Evolutionary conservation across 1,140 invertebrate species (phyloP), one percentile per base, ranked within the genome.

Genomic region (Listronotus bonariensis): DNA sequence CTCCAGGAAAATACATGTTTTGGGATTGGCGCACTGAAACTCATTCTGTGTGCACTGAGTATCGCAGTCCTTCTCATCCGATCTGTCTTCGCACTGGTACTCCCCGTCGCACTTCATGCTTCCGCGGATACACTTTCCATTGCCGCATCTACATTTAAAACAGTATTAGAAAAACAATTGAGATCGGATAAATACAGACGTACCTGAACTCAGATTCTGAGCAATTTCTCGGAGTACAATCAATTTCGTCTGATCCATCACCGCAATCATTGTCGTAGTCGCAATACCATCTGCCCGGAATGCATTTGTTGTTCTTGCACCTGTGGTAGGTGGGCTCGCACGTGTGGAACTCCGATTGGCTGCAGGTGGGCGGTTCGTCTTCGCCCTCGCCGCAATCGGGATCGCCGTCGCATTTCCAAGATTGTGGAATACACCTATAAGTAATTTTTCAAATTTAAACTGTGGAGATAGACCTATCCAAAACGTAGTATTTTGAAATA

Each of bases 321-420:
- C 89, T 88, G 80, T 94, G 95, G 78, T 91, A 91, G 0, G 86
- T 87, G 43, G 90, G 90, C 61, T 86, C 85, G 69, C 85, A 87
- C 42, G 80, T 82, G 57, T 87, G 83, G 69, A 86, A 85, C 11
- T 82, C 78, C 46, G 84, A 84, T 20, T 82, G 78, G 56, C 81
- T 82, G 69, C 88, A 88, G 52, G 80, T 80, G 11, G 74, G 52
- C 4, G 83, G 82, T 75, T 92, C 90, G 74, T 92, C 90, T 77
- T 91, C 89, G 17, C 83, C 83, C 52, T 83, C 82, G 0, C 83
- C 81, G 73, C 91, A 93, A 75, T 93, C 91, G 8, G 77, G 76
- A 72, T 88, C 86, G 1, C 84, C 86, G 76, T 93, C 92, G 79
- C 93, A 96, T 45, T 87, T 83, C 92, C 92, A 95, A 14, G 88